Base-by-base conservation (phyloP, 2,113 vertebrate species). In the Vireo altiloquus region DNA sequence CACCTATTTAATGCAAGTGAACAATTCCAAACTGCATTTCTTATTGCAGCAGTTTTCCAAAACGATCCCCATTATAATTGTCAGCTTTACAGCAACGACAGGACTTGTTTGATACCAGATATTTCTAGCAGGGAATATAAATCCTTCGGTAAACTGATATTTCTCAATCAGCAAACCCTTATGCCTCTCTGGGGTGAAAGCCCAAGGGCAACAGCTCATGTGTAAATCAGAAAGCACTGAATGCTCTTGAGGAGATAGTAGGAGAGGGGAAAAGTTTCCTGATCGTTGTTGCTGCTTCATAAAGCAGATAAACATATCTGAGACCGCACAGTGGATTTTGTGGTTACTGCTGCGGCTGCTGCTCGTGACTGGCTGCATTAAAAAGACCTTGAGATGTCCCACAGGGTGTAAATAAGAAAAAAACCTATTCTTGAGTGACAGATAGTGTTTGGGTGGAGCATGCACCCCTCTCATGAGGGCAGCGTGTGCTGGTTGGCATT, bases 41-140 rank as follows among this genome's bases (percentile, higher is more conserved):
- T 76, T 17, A 5, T 69, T 53, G 54, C 4, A 35, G 40, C 5
- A 4, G 23, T 37, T 84, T 76, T 50, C 84, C 61, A 59, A 59
- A 89, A 28, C 16, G 10, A 1, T 3, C 33, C 33, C 39, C 4
- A 0, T 28, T 37, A 1, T 1, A 23, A 11, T 4, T 60, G 15
- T 37, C 56, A 87, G 60, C 53, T 65, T 78, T 40, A 7, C 37
- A 50, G 39, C 0, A 1, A 5, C 10, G 42, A 7, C 5, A 1
- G 7, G 6, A 8, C 39, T 69, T 13, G 3, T 54, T 52, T 23
- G 13, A 27, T 49, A 15, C 6, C 0, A 6, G 44, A 3, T 80
- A 44, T 75, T 82, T 79, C 57, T 21, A 10, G 27, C 1, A 28
- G 40, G 42, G 24, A 44, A 44, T 3, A 14, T 4, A 49, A 87